Conservation (phyloP, 2,888 invertebrate species). For the Ypsolopha sequella region DNA sequence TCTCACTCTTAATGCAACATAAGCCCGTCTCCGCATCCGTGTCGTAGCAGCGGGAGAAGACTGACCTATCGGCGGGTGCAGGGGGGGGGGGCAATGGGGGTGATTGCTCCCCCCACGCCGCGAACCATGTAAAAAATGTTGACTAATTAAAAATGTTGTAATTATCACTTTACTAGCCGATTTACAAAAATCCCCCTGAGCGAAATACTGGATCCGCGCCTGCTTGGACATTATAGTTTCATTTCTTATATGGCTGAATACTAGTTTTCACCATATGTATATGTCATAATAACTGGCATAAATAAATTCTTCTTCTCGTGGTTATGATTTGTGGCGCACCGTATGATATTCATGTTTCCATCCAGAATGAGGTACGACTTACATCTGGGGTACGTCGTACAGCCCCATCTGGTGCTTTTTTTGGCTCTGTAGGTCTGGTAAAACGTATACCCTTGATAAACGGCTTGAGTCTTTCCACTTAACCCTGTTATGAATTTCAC, state of each 20-base stretch:
- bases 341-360: conserved; percentile 7
- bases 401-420: conserved; percentile 18
- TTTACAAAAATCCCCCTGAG: too few relatives aligned
- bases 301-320: background rate
- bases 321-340: background rate
- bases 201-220: background rate
- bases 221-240: background rate
- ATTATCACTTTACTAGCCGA: too few relatives aligned
- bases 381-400: conserved; percentile 22
- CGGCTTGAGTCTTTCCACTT: conserved; percentile 5
- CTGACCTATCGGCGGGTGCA: too few relatives aligned
- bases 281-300: background rate
- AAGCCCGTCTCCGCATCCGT: too few relatives aligned
- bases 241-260: too few relatives aligned
- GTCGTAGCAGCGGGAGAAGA: too few relatives aligned
- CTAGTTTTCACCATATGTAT: too few relatives aligned
- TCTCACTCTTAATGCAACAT: too few relatives aligned
- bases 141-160: too few relatives aligned
- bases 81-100: too few relatives aligned
- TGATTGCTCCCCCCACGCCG: too few relatives aligned
- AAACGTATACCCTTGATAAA: conserved; percentile 11
- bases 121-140: too few relatives aligned
- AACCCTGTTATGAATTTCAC: background rate
- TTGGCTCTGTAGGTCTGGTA: conserved; percentile 14
- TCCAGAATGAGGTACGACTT: conserved; percentile 16